A percentile compares a stretch with the other conserved stretches of the same genome.
Conservation (phyloP, 2,113 vertebrate species). For the Brachirus orientalis region DNA sequence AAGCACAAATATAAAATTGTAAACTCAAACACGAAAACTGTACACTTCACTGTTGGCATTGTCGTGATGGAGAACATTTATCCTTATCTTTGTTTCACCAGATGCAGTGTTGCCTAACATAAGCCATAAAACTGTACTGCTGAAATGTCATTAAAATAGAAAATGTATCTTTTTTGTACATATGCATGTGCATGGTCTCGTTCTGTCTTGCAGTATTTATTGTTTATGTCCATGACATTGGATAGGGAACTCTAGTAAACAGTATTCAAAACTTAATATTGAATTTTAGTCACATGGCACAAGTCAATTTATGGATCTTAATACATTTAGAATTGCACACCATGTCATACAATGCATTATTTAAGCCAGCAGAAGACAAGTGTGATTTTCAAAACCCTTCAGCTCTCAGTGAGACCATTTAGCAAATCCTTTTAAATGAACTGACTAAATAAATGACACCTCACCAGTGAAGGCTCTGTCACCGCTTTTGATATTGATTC, state of each 20-base stretch:
- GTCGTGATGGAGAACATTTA: not conserved
- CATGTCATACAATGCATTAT: not conserved
- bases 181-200: too few relatives aligned
- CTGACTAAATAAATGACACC: not conserved
- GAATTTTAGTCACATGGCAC: not conserved
- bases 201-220: too few relatives aligned
- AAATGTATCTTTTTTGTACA: too few relatives aligned
- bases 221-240: too few relatives aligned
- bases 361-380: not conserved
- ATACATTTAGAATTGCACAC: constrained; percentile 9
- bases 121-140: too few relatives aligned
- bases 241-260: too few relatives aligned
- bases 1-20: too few relatives aligned
- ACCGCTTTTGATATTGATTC: not conserved
- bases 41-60: not conserved
- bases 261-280: not conserved
- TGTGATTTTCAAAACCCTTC: not conserved
- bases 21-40: too few relatives aligned
- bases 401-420: not conserved
- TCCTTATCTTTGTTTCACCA: too few relatives aligned
- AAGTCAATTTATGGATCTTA: constrained; percentile 19
- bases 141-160: too few relatives aligned
- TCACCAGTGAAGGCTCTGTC: not conserved
- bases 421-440: not conserved
- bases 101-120: too few relatives aligned